A percentile compares a stretch with the other conserved stretches of the same genome.
Evolutionary conservation across 2,797 vertebrate species (phyloP).

Genomic region (Karalla daura): DNA sequence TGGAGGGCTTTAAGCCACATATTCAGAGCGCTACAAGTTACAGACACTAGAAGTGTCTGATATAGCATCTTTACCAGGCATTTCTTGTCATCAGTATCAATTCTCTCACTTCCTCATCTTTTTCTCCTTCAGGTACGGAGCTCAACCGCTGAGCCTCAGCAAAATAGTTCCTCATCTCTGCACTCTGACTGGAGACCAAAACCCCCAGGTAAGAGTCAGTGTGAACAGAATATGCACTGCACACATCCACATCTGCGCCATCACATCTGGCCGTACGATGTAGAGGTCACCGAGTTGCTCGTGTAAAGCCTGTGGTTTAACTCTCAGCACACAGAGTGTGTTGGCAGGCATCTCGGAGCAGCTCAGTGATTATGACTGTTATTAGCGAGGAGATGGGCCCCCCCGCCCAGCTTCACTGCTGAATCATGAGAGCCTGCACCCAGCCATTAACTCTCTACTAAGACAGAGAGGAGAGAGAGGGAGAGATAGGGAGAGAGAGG

Average conservation of each 20-base stretch:
- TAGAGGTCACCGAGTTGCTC: conserved; percentile 7
- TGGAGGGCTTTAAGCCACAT: no score
- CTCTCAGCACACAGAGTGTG: conserved; percentile 28
- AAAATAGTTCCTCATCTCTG: conserved; percentile 95
- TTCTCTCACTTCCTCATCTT: background rate
- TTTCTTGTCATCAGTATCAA: background rate
- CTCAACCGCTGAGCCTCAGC: conserved; percentile 90
- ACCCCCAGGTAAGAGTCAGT: conserved; percentile 88
- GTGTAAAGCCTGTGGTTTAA: conserved; percentile 33
- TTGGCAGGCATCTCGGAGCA: conserved; percentile 32
- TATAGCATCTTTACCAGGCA: no score
- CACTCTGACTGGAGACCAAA: conserved; percentile 90
- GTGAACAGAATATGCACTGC: no score
- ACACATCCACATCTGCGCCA: no score
- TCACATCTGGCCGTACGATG: no score
- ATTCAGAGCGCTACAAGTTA: no score
- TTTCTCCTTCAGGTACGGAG: conserved; percentile 83
- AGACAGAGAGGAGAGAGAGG: background rate
- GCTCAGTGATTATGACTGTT: conserved; percentile 67
- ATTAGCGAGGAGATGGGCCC: conserved; percentile 66
- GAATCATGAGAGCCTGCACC: conserved; percentile 50
- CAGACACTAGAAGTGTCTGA: no score
- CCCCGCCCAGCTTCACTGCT: conserved; percentile 40
- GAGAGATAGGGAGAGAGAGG: background rate
- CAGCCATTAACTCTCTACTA: conserved; percentile 57